phyloP scores from a whole-genome alignment of 2,888 invertebrate species.

The Lepeophtheirus nordmannii region DNA sequence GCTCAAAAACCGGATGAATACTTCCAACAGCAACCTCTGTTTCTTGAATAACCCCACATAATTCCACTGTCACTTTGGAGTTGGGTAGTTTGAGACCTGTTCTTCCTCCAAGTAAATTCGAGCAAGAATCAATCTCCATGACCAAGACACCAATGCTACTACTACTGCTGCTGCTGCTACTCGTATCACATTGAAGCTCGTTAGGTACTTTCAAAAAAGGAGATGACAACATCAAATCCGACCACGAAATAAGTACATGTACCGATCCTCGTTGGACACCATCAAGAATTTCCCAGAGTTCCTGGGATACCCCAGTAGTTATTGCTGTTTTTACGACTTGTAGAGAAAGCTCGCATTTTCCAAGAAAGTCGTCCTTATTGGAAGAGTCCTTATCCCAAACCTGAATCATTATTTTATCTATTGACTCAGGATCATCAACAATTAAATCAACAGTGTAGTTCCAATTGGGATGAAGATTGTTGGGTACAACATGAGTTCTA shows the following conservation, averaged over 20 bases:
- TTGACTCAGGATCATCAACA: slow-evolving; percentile 8
- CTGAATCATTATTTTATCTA: not conserved
- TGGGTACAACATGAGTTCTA: not conserved
- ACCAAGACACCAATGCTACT: slow-evolving; percentile 6
- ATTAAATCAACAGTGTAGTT: slow-evolving; percentile 3
- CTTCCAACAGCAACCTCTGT: slow-evolving; percentile 3
- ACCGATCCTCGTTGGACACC: not conserved
- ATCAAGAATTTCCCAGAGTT: slow-evolving; percentile 2
- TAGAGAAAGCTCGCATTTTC: slow-evolving; percentile 6
- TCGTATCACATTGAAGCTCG: no score
- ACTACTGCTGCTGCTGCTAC: not conserved
- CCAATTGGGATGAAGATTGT: slow-evolving; percentile 16
- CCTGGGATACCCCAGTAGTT: not conserved
- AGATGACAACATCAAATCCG: not conserved
- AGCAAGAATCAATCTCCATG: slow-evolving; percentile 12
- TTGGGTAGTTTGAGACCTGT: slow-evolving; percentile 15
- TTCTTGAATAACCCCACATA: not conserved
- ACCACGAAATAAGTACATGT: slow-evolving; percentile 2
- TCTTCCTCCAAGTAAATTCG: slow-evolving; percentile 8
- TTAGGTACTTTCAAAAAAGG: no score
- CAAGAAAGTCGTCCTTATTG: slow-evolving; percentile 18
- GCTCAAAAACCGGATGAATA: slow-evolving; percentile 15
- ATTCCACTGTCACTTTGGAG: not conserved
- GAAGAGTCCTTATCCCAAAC: slow-evolving; percentile 14
- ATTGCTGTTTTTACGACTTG: slow-evolving; percentile 1